Evolutionary conservation across 2,888 invertebrate species (phyloP).

Genomic region (Lydus trimaculatus): DNA sequence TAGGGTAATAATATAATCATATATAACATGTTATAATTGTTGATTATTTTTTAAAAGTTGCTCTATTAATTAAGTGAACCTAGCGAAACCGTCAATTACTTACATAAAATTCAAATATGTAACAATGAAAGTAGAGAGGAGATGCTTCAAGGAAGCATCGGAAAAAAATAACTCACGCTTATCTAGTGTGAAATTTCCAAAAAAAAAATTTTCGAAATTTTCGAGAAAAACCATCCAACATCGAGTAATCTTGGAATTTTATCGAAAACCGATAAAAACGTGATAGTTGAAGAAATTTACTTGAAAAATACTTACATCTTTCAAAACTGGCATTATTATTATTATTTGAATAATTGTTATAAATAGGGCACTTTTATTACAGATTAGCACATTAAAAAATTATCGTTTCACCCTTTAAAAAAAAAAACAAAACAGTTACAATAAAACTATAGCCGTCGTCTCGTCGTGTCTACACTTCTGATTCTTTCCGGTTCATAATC

Average conservation of each 20-base stretch:
- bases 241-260: not conserved
- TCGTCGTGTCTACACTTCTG: not conserved
- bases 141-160: conserved; percentile 20
- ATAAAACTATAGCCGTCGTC: not conserved
- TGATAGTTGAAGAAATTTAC: not conserved
- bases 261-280: not conserved
- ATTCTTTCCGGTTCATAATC: conserved; percentile 7
- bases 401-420: not conserved
- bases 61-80: conserved; percentile 37
- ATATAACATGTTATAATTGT: conserved; percentile 29
- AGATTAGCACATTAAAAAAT: not conserved
- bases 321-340: not conserved
- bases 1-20: not conserved
- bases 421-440: not conserved
- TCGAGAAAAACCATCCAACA: not conserved
- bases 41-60: conserved; percentile 33
- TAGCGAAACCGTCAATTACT: conserved; percentile 32
- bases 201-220: not conserved
- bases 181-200: conserved; percentile 25
- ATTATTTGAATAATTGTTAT: not conserved
- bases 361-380: not conserved
- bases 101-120: conserved; percentile 38
- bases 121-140: conserved; percentile 38
- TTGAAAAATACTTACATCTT: not conserved
- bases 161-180: conserved; percentile 32